A percentile compares a stretch with the other conserved stretches of the same genome.
These are phyloP conservation scores for Chironex yamaguchii DNA, from an alignment of 30 jellyfish, hydroid and myxozoan genomes.

Conservation along the genomic window DNA sequence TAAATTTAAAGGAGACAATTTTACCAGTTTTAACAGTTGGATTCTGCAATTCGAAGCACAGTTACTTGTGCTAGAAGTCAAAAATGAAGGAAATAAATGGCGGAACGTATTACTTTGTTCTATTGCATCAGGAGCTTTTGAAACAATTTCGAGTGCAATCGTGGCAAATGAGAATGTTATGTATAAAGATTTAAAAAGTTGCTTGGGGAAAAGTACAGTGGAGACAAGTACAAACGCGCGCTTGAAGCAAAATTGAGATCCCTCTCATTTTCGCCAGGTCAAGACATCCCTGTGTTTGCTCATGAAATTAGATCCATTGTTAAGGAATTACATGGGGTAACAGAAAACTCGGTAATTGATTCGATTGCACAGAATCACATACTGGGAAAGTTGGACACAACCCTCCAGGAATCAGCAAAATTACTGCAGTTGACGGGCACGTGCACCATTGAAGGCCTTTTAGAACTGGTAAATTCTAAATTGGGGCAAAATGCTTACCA, in stretches of 20 bases:
- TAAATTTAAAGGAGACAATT: background rate
- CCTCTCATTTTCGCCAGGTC: background rate
- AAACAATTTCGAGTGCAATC: background rate
- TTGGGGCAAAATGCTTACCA: background rate
- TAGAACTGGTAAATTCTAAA: background rate
- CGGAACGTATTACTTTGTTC: background rate
- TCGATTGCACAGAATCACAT: slow-evolving; percentile 23
- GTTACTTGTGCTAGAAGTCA: background rate
- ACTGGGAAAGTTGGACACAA: background rate
- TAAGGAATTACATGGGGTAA: too few species aligned
- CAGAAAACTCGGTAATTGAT: background rate
- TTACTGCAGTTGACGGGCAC: slow-evolving; percentile 20
- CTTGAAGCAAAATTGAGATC: background rate
- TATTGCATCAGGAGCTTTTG: background rate
- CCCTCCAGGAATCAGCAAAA: slow-evolving; percentile 14
- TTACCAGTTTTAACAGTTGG: background rate
- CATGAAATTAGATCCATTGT: background rate
- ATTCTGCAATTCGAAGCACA: background rate
- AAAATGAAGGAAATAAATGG: background rate
- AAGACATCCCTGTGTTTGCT: background rate
- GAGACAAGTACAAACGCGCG: background rate
- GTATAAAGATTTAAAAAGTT: background rate
- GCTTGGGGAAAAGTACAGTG: background rate
- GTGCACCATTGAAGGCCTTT: background rate
- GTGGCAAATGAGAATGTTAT: background rate